These are phyloP conservation scores for Drosophila malerkotliana DNA, from an alignment of 1,140 invertebrate species.

Conservation along the genomic window DNA sequence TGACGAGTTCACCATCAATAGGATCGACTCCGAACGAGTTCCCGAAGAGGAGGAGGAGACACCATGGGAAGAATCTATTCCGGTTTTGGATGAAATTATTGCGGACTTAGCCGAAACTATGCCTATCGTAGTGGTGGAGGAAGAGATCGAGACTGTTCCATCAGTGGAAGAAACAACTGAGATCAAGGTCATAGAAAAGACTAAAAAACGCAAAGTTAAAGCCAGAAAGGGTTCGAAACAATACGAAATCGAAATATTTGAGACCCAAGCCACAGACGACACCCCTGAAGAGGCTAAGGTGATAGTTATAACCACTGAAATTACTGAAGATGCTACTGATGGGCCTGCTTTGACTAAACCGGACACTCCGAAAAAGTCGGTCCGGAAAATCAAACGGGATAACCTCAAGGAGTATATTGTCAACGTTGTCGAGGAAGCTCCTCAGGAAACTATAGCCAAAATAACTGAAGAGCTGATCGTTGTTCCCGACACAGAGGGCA, in stretches of 20 bases:
- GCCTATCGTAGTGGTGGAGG: slow-evolving; percentile 42
- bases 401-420: slow-evolving; percentile 72
- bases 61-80: neutral
- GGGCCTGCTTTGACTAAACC: slow-evolving; percentile 35
- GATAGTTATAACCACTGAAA: slow-evolving; percentile 77
- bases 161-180: slow-evolving; percentile 5
- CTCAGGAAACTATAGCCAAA: slow-evolving; percentile 55
- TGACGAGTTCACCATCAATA: slow-evolving; percentile 56
- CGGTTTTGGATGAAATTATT: neutral
- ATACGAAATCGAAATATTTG: slow-evolving; percentile 84
- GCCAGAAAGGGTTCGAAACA: slow-evolving; percentile 81
- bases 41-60: slow-evolving; percentile 1
- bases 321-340: slow-evolving; percentile 44
- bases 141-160: slow-evolving; percentile 23
- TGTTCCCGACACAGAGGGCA: neutral
- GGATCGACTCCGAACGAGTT: slow-evolving; percentile 35
- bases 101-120: slow-evolving; percentile 40
- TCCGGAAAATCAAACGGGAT: slow-evolving; percentile 70
- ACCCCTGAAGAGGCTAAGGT: slow-evolving; percentile 63
- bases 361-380: slow-evolving; percentile 63
- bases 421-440: slow-evolving; percentile 61
- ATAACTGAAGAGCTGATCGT: slow-evolving; percentile 48
- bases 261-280: slow-evolving; percentile 54
- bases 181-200: slow-evolving; percentile 24
- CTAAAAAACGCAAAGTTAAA: slow-evolving; percentile 84